Base-by-base conservation (phyloP, 2,113 vertebrate species). In the Micromys minutus region DNA sequence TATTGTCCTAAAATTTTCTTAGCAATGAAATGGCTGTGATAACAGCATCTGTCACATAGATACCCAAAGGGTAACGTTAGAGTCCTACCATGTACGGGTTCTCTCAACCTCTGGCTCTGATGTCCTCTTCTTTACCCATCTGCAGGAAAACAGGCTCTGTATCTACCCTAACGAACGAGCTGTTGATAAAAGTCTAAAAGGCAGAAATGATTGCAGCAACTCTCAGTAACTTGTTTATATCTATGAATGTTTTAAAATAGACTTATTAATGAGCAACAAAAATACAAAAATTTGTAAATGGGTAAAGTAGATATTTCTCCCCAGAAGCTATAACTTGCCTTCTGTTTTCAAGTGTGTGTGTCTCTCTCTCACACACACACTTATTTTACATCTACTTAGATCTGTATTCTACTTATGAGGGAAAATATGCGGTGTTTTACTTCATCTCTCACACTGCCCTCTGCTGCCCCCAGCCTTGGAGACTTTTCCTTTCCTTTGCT, bases 1-100 rank as follows among this genome's bases (percentile, higher is more conserved):
- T 83, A 87, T 42, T 75, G 63, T 16, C 47, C 42, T 71, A n/a
- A 95, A 45, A 80, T 71, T 89, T 91, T 75, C 92, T 89, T 57
- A n/a, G 50, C 42, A 57, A 63, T 39, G 77, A 52, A 71, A n/a
- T 39, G 47, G 75, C 19, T 39, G 13, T 29, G 69, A 83, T 72
- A 26, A 71, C 61, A 76, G 36, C n/a, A 65, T 22, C 71, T 15
- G 15, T 79, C 31, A 55, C n/a, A 31, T 0, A 29, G 71, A 10
- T 19, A 6, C 24, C 36, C 63, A 55, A 71, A 74, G 81, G 74
- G 65, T 34, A 71, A 36, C 26, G 31, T 57, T 75, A 86, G 42
- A 47, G 15, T 39, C 31, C 90, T 47, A 3, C 26, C 21, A 86
- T 71, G 29, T 61, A 4, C 69, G 81, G 69, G 19, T 22, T 63